A percentile compares a stretch with the other conserved stretches of the same genome.
Conservation (phyloP, 1,140 invertebrate genomes). For the Drosophila guanche region DNA sequence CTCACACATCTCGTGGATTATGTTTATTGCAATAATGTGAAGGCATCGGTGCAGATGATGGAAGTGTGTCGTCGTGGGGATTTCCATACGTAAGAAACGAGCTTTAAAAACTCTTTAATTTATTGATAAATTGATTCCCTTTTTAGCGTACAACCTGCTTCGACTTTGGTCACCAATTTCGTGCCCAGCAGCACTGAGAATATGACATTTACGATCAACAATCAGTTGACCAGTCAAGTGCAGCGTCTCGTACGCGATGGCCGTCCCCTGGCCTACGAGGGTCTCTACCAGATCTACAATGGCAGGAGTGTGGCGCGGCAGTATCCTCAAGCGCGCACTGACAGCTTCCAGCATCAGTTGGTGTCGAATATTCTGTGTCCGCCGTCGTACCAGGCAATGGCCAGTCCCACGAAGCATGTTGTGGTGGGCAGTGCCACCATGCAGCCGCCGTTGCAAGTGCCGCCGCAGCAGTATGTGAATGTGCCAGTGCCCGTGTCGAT, state of each 20-base stretch:
- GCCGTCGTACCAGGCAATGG: constrained; percentile 92
- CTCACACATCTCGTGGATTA: constrained; percentile 97
- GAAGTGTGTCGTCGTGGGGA: constrained; percentile 91
- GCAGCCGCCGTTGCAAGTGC: constrained; percentile 85
- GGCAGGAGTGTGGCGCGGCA: constrained; percentile 88
- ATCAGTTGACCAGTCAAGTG: constrained; percentile 90
- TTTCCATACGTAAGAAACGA: constrained; percentile 85
- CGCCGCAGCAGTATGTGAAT: constrained; percentile 92
- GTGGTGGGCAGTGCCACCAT: constrained; percentile 91
- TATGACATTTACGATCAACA: constrained; percentile 95
- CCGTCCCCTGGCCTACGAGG: constrained; percentile 87
- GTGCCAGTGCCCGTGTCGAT: constrained; percentile 92
- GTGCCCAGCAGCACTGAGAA: constrained; percentile 92
- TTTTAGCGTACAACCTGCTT: constrained; percentile 86
- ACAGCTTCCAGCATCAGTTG: constrained; percentile 93
- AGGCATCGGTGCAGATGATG: constrained; percentile 98
- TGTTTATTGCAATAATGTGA: constrained; percentile 97
- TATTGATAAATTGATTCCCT: neutral
- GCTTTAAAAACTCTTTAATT: neutral
- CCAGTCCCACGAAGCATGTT: constrained; percentile 93
- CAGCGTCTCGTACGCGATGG: constrained; percentile 87
- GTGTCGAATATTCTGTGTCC: constrained; percentile 96
- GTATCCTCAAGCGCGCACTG: constrained; percentile 87
- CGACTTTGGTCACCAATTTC: constrained; percentile 88
- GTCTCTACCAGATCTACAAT: constrained; percentile 94